Conservation (phyloP, 2,888 invertebrate species). For the Ferrisia virgata region DNA sequence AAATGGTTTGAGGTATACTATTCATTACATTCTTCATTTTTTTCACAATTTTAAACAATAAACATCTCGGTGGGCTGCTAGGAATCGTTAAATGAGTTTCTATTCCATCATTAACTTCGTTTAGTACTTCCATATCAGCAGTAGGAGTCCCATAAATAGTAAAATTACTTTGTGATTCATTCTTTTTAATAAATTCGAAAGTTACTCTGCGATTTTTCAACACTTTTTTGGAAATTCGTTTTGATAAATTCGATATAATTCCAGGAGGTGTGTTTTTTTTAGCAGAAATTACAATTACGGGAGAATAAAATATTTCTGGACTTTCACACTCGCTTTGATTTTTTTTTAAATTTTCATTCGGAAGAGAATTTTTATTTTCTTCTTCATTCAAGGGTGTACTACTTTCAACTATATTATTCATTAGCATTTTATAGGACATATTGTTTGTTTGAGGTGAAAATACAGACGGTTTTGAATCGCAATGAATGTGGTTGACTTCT, state of each 20-base stretch:
- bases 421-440: not conserved
- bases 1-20: not conserved
- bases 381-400: conserved; percentile 27
- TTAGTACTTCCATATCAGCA: not conserved
- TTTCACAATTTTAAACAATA: not conserved
- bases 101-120: not conserved
- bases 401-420: not conserved
- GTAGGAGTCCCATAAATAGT: conserved; percentile 10
- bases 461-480: not conserved
- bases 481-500: not conserved
- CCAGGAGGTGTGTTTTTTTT: not conserved
- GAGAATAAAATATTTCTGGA: not conserved
- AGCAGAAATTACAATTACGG: not conserved
- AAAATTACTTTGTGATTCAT: not conserved
- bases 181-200: not conserved
- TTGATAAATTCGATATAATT: not conserved
- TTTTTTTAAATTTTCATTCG: not conserved
- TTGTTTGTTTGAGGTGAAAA: conserved; percentile 28
- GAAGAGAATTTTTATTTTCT: not conserved
- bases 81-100: not conserved
- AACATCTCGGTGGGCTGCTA: not conserved
- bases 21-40: not conserved
- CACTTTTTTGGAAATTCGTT: not conserved
- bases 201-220: conserved; percentile 10
- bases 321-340: not conserved